Percentiles rank a stretch among this genome's conserved stretches.
Conservation (phyloP, 2,113 vertebrate genomes). For the Chlamydotis undulata region DNA sequence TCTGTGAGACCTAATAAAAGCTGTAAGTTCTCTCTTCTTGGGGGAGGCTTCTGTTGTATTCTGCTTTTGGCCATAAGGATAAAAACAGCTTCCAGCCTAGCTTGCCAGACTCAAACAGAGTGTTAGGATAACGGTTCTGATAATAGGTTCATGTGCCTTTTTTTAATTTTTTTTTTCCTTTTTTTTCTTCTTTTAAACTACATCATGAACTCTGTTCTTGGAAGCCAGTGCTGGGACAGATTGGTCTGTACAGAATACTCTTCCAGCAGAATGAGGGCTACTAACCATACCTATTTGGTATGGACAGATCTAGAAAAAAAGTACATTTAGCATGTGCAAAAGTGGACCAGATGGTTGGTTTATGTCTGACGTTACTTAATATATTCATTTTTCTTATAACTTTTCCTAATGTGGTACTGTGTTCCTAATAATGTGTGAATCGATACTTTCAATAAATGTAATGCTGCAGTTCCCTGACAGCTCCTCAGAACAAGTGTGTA, state of each 20-base stretch:
- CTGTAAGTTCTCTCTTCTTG: neutral
- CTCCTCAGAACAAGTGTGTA: neutral
- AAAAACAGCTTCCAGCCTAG: neutral
- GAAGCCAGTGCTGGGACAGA: neutral
- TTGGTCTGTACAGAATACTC: neutral
- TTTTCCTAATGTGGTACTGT: neutral
- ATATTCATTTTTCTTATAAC: neutral
- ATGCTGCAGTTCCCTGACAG: neutral
- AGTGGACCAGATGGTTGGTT: neutral
- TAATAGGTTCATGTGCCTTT: neutral
- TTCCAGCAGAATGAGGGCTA: neutral
- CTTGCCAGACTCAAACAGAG: neutral
- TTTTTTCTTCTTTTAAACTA: neutral
- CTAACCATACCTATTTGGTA: neutral
- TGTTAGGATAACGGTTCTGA: neutral
- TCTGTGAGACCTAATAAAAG: conserved; percentile 44
- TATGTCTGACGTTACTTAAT: neutral
- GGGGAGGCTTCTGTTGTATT: neutral
- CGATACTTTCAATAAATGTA: neutral
- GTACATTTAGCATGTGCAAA: neutral
- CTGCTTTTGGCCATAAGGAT: neutral
- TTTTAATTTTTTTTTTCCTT: no score
- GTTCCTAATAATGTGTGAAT: neutral
- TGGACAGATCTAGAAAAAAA: neutral
- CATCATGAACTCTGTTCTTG: accelerated